Conservation (phyloP, 2,888 invertebrate genomes). For the Trachelus tabidus region DNA sequence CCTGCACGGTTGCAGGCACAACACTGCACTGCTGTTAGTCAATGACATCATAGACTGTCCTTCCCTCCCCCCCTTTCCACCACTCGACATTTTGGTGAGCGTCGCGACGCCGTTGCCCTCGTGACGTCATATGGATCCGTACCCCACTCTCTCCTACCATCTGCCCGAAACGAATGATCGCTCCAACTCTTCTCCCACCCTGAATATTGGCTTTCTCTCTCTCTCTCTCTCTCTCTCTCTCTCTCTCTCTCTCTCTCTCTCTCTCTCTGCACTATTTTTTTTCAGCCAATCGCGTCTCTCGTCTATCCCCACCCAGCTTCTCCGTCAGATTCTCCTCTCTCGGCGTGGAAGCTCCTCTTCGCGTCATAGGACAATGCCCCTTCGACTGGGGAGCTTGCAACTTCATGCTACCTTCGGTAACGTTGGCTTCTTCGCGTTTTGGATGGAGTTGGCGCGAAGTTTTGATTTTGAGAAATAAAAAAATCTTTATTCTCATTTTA, state of each 20-base stretch:
- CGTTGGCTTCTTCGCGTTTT: background rate
- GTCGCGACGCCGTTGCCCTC: background rate
- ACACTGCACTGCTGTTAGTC: background rate
- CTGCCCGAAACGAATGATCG: background rate
- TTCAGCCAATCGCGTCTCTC: background rate
- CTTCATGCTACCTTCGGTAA: background rate
- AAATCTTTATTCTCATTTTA: background rate
- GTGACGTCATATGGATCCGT: conserved; percentile 14
- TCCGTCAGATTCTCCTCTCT: conserved; percentile 6
- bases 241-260: background rate
- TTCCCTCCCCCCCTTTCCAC: too few species aligned
- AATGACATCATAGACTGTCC: background rate
- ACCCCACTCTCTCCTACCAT: conserved; percentile 13
- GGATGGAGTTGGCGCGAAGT: background rate
- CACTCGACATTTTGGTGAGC: background rate
- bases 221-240: too few species aligned
- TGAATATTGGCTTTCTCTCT: background rate
- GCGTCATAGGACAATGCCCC: conserved; percentile 43
- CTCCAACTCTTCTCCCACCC: background rate
- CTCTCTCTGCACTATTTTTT: background rate
- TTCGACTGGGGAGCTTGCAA: conserved; percentile 16
- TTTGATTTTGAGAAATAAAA: background rate
- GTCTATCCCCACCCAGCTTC: background rate
- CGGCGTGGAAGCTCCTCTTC: conserved; percentile 23
- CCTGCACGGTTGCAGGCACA: background rate